Evolutionary conservation across 2,113 vertebrate species (phyloP), one percentile per base, ranked within the genome.

Genomic region (Vicugna pacos): DNA sequence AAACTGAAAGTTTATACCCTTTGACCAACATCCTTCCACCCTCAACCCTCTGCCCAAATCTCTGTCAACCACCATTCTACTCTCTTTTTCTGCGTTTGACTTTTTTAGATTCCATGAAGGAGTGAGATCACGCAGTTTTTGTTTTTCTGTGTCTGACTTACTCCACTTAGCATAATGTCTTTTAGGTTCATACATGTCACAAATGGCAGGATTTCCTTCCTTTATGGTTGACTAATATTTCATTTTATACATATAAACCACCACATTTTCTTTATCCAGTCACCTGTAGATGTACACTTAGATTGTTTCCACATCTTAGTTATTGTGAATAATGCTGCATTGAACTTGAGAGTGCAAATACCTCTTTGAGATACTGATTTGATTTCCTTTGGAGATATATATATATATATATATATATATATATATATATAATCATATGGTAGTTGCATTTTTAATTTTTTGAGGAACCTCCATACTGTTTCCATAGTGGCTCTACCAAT

Each of bases 371-470:
- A n/a, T n/a, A 72, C 20, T 62, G 75, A 72, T 70, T 60, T 87
- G 42, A 50, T 93, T 93, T 93, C 58, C 64, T 79, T 32, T 38
- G 42, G 52, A 35, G 35, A 35, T 35, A 35, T 35, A 35, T 35
- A 35, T 35, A 35, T 35, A 35, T 35, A 35, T 35, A 35, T 35
- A 35, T 35, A 35, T 35, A 35, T 35, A 35, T 35, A 35, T 35
- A 35, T 35, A 35, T 35, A 35, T 35, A 35, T 35, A 35, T 35
- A 35, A 35, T 85, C 48, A 13, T 69, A n/a, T 16, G 1, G 38
- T 56, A 42, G 26, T 56, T 90, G 58, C 52, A 30, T 42, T 90
- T 79, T 80, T 62, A 75, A 62, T 48, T n/a, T 91, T 91, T 58
- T 58, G 20, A 81, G 35, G 20, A 80, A n/a, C 28, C 35, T 42